These are phyloP conservation scores for Pristiophorus japonicus DNA, from an alignment of 2,113 vertebrate species.

Conservation along the genomic window DNA sequence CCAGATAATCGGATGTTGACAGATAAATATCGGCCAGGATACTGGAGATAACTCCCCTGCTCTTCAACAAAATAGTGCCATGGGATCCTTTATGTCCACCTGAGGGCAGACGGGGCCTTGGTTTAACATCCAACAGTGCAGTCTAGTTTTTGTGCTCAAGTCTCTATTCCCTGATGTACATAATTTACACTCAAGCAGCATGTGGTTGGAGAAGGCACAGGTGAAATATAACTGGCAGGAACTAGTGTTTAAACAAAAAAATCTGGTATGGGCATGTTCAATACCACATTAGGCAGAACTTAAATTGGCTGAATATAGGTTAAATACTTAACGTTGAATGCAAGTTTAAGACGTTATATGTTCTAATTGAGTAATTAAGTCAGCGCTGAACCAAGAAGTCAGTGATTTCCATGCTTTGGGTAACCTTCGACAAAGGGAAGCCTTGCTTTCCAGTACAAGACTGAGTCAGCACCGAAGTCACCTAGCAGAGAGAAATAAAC, in stretches of 20 bases:
- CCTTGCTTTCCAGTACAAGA: not conserved
- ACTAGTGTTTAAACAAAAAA: not conserved
- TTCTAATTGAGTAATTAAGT: not conserved
- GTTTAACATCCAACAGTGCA: no score
- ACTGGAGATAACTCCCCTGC: no score
- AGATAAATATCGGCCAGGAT: no score
- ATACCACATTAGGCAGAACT: not conserved
- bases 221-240: not conserved
- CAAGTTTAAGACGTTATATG: not conserved
- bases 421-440: not conserved
- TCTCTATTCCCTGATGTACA: no score
- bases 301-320: not conserved
- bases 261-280: not conserved
- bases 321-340: not conserved
- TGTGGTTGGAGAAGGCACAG: no score
- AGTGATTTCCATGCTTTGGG: not conserved
- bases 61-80: no score
- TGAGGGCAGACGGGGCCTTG: no score
- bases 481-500: no score
- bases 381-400: not conserved
- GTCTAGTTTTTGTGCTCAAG: no score
- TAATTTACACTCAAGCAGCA: no score
- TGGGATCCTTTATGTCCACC: no score
- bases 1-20: no score
- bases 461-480: not conserved